Evolutionary conservation across 1,140 invertebrate genomes (phyloP).

Genomic region (Aleiodes sp.): DNA sequence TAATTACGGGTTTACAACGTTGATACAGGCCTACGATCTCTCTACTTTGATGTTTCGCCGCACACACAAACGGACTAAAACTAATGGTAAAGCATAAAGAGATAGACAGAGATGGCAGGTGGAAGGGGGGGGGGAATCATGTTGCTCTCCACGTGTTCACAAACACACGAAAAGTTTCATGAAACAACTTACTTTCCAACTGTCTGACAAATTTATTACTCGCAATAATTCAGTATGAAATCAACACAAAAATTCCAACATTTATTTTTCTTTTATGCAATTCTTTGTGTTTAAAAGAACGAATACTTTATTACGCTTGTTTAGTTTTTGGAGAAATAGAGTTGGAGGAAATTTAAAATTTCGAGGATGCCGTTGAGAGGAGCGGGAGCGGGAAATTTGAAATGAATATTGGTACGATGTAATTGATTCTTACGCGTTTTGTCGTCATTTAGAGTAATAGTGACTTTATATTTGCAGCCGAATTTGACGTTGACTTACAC

Average conservation of each 20-base stretch:
- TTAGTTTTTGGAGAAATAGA: too few species aligned
- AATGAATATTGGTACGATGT: too few species aligned
- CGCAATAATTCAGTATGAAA: slow-evolving; percentile 2
- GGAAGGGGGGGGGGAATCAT: too few species aligned
- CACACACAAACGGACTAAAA: background rate
- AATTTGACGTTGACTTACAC: too few species aligned
- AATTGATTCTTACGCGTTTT: too few species aligned
- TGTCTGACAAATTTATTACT: slow-evolving; percentile 10
- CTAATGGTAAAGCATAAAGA: background rate
- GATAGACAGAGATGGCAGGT: background rate
- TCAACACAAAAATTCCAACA: background rate
- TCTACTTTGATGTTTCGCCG: background rate
- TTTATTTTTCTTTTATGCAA: background rate
- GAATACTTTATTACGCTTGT: background rate
- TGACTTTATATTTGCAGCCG: too few species aligned
- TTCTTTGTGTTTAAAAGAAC: background rate
- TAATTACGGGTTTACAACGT: slow-evolving; percentile 38
- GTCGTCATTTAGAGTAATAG: too few species aligned
- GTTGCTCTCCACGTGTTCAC: background rate
- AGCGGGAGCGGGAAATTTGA: too few species aligned
- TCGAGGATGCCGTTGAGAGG: too few species aligned
- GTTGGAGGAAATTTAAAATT: too few species aligned
- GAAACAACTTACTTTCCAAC: slow-evolving; percentile 13
- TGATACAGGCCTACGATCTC: slow-evolving; percentile 1
- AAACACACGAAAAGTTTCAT: background rate